These are phyloP conservation scores for Gymnogyps californianus DNA, from an alignment of 2,113 vertebrate species.

Conservation along the genomic window DNA sequence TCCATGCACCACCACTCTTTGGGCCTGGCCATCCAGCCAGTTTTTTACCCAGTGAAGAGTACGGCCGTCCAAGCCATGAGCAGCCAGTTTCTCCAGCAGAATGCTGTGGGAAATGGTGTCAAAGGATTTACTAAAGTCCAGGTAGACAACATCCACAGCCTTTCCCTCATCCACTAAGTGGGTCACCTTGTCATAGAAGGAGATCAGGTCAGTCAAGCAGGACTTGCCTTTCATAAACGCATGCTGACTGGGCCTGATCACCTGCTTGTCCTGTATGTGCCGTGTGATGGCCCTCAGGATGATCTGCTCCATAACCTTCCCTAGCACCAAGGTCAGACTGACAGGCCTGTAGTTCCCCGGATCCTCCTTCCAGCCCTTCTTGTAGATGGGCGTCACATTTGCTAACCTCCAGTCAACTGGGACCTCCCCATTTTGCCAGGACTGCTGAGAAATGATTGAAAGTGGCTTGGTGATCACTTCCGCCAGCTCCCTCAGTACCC, in stretches of 20 bases:
- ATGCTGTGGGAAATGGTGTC: no score
- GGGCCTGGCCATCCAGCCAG: rapidly evolving
- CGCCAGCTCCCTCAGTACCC: not conserved
- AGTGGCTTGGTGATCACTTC: not conserved
- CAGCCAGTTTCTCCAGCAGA: not conserved
- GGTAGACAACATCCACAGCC: no score
- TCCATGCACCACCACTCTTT: not conserved
- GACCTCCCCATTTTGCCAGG: not conserved
- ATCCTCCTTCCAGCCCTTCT: not conserved
- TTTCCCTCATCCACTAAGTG: no score
- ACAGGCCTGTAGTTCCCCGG: not conserved
- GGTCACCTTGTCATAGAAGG: no score
- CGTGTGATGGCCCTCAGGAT: rapidly evolving
- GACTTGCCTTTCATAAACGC: no score
- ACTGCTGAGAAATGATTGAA: not conserved
- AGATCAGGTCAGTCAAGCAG: no score
- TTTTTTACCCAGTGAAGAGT: not conserved
- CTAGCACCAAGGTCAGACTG: not conserved
- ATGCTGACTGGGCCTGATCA: not conserved
- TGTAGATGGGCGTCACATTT: not conserved
- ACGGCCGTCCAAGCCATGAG: not conserved
- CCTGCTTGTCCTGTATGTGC: not conserved
- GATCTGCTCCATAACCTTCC: not conserved
- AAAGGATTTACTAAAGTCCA: no score
- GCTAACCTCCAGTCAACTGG: not conserved